Evolutionary conservation across 53 echinoderm and acorn worm species (phyloP).

Genomic region (Mesocentrotus franciscanus): DNA sequence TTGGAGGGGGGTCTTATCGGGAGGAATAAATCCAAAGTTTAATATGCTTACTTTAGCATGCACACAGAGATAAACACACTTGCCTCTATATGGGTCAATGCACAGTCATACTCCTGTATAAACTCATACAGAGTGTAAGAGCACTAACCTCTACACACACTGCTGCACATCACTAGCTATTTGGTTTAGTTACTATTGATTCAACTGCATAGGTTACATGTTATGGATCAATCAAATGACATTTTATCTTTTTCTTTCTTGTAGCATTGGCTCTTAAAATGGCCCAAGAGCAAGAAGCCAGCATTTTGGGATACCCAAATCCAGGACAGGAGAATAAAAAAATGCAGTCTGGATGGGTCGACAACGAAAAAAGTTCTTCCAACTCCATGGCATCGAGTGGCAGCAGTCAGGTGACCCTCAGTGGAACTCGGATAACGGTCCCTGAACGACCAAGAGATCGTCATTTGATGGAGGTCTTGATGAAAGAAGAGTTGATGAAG

Average conservation of each 20-base stretch:
- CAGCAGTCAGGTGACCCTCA: not conserved
- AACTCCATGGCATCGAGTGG: not conserved
- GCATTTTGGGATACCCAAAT: not conserved
- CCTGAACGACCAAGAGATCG: not conserved
- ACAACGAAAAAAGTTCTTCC: not conserved
- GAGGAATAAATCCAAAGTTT: no score
- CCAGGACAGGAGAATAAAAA: not conserved
- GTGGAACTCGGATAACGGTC: not conserved
- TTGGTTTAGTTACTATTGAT: no score
- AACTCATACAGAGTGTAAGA: no score
- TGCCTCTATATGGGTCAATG: no score
- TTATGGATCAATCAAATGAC: not conserved
- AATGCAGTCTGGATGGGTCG: not conserved
- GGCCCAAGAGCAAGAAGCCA: not conserved
- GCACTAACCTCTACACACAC: no score
- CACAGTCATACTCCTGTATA: no score
- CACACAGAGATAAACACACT: no score
- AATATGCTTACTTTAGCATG: no score
- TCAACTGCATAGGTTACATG: not conserved
- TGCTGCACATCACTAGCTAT: no score
- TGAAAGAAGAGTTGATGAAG: slow-evolving; percentile 13
- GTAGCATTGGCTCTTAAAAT: not conserved
- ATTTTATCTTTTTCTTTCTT: not conserved
- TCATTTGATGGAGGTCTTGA: no score
- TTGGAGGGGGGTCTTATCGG: no score